These are phyloP conservation scores for Ips nitidus DNA, from an alignment of 1,140 invertebrate species.

Conservation along the genomic window DNA sequence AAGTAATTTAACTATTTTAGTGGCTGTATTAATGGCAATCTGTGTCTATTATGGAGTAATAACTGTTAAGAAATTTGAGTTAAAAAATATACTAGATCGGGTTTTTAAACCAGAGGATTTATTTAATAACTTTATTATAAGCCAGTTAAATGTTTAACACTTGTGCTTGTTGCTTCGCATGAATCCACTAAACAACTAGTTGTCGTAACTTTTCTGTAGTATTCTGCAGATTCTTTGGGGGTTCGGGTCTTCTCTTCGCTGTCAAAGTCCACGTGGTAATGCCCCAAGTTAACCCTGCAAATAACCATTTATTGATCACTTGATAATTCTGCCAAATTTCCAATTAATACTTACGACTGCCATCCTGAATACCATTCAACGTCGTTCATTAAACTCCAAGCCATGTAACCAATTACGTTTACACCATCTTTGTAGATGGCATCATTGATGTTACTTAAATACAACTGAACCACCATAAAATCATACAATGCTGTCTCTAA, in stretches of 20 bases:
- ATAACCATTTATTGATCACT: background rate
- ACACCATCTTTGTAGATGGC: slow-evolving; percentile 25
- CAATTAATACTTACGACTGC: slow-evolving; percentile 48
- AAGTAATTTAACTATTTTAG: too few relatives aligned
- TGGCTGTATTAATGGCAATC: too few relatives aligned
- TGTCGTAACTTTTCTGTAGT: slow-evolving; percentile 60
- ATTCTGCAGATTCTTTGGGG: slow-evolving; percentile 68
- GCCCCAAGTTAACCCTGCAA: slow-evolving; percentile 60
- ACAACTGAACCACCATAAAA: slow-evolving; percentile 32
- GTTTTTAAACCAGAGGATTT: too few relatives aligned
- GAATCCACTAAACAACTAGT: slow-evolving; percentile 27
- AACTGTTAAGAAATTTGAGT: too few relatives aligned
- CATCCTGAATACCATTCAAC: slow-evolving; percentile 61
- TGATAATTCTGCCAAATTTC: slow-evolving; percentile 27
- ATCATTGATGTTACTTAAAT: slow-evolving; percentile 58
- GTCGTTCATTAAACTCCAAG: slow-evolving; percentile 54
- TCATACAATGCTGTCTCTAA: background rate
- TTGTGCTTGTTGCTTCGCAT: slow-evolving; percentile 1
- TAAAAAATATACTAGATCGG: too few relatives aligned
- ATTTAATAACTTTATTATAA: background rate
- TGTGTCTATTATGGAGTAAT: too few relatives aligned
- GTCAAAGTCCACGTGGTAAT: slow-evolving; percentile 73
- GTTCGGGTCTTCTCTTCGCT: slow-evolving; percentile 63
- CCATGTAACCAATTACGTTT: slow-evolving; percentile 32
- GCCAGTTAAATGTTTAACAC: background rate